Base-by-base conservation (phyloP, 1,140 invertebrate species). In the Popillia japonica region DNA sequence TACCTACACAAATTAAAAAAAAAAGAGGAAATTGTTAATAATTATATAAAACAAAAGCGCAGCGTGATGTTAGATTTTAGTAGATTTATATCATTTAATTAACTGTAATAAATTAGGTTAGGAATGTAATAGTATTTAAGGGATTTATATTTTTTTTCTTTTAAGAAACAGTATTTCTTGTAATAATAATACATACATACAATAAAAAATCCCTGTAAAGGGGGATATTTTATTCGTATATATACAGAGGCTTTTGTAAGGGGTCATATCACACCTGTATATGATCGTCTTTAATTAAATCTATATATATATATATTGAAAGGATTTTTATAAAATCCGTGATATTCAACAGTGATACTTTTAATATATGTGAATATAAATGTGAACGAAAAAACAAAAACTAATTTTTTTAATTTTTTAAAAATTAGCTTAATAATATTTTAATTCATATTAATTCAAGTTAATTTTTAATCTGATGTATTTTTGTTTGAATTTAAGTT, bases 261-360 rank as follows among this genome's bases (percentile, higher is more conserved):
- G 27, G 27, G 27, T 34, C 27, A 34, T 34, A 34, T 34, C 27
- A 34, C 4, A 34, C 27, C 27, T 34, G 27, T 34, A n/a, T n/a
- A 34, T 34, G 27, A 34, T 34, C 17, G 17, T 55, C 17, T 17
- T 55, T n/a, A 55, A 17, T 17, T 55, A n/a, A n/a, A n/a, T n/a
- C n/a, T n/a, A n/a, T n/a, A n/a, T n/a, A n/a, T 3, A 55, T 3
- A 55, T 55, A 55, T 74, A 41, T 42, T 74, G 17, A 11, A 48
- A 76, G 75, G 75, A 76, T 76, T 76, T 76, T 76, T 76, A 55
- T 55, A 55, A 76, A 76, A 76, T 76, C 75, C 75, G 75, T 76
- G 75, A 76, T 76, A 76, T 55, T 48, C 22, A 10, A n/a, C 44
- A 23, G 75, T 76, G 75, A 76, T 76, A 74, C 17, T 74, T 34